phyloP scores from a whole-genome alignment of 2,113 vertebrate species.

The Cricetomys ansorgei region DNA sequence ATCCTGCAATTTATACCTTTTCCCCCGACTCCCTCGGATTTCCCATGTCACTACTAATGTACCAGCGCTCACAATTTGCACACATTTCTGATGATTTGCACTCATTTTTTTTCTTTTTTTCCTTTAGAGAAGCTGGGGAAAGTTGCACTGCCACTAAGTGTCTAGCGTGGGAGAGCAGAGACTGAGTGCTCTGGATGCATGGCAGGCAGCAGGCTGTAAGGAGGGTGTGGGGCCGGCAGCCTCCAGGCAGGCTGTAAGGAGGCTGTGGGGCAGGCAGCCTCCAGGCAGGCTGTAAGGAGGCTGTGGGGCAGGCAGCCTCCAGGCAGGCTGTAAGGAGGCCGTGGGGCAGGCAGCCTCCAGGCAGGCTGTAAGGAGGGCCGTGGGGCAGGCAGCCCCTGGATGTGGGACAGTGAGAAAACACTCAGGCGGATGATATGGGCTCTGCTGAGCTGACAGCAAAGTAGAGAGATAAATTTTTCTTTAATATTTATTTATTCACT shows the following conservation, averaged over 20 bases:
- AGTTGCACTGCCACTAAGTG: background rate
- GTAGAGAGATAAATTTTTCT: background rate
- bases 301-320: accelerated
- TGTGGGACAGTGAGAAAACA: background rate
- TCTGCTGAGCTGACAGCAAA: background rate
- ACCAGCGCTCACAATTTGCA: constrained; percentile 27
- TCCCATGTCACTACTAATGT: constrained; percentile 53
- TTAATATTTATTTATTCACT: background rate
- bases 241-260: too few species aligned
- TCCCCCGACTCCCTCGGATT: background rate
- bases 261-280: background rate
- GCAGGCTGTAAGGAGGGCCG: background rate
- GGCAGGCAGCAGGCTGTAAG: background rate
- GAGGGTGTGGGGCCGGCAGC: accelerated
- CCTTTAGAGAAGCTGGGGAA: background rate
- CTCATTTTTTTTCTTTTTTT: background rate
- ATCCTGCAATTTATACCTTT: constrained; percentile 61
- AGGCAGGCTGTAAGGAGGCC: too few species aligned
- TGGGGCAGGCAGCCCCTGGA: accelerated
- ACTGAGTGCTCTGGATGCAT: background rate
- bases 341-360: background rate
- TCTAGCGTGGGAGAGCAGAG: background rate
- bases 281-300: too few species aligned
- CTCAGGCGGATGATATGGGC: background rate
- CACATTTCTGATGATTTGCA: constrained; percentile 47